Evolutionary conservation across 2,888 invertebrate genomes (phyloP).

Genomic region (Harmothoe impar): DNA sequence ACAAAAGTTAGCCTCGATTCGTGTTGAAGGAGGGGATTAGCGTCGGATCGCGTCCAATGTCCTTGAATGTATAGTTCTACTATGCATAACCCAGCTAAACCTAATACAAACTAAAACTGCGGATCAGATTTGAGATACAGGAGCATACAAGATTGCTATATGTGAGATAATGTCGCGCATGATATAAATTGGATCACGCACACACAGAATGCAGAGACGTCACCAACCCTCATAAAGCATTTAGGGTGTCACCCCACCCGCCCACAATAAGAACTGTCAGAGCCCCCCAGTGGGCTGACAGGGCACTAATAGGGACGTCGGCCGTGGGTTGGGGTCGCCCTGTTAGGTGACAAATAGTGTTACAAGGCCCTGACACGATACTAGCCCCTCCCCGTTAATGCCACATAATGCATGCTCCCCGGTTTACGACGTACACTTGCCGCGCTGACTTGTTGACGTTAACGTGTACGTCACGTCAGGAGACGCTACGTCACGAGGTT

Average conservation of each 20-base stretch:
- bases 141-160: background rate
- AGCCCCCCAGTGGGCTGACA: background rate
- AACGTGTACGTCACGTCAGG: background rate
- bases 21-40: no score
- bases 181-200: background rate
- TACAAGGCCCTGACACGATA: conserved; percentile 32
- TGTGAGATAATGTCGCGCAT: background rate
- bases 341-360: background rate
- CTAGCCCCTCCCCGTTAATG: conserved; percentile 28
- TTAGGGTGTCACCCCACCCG: background rate
- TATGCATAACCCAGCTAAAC: no score
- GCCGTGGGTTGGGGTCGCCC: background rate
- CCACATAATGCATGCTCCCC: conserved; percentile 12
- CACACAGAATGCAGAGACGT: background rate
- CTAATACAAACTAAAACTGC: no score
- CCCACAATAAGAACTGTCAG: conserved; percentile 7
- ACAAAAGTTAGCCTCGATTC: no score
- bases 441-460: conserved; percentile 47
- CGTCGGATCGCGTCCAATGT: no score
- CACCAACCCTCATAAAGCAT: conserved; percentile 17
- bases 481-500: background rate
- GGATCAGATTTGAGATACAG: no score
- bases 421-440: conserved; percentile 40
- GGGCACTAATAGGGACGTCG: conserved; percentile 16
- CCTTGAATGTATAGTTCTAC: no score